These are phyloP conservation scores for Syngnathus floridae DNA, from an alignment of 2,113 vertebrate genomes.

Conservation along the genomic window DNA sequence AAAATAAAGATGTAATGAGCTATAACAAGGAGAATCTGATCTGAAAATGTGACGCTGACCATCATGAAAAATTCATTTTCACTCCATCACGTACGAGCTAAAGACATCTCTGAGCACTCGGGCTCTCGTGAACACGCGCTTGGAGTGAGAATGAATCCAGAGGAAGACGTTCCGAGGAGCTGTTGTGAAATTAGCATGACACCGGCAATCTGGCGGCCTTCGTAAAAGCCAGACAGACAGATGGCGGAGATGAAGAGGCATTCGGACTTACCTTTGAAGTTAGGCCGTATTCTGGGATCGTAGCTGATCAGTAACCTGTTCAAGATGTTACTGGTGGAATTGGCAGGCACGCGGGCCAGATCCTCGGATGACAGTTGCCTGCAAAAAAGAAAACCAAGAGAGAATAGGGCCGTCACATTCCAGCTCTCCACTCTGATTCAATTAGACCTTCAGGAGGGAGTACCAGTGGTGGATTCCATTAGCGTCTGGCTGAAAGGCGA, in stretches of 20 bases:
- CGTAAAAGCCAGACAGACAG: slow-evolving; percentile 29
- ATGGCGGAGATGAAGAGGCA: slow-evolving; percentile 25
- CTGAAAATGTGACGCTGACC: neutral
- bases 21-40: neutral
- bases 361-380: slow-evolving; percentile 92
- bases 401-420: slow-evolving; percentile 46
- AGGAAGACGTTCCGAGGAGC: neutral
- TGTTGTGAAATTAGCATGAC: slow-evolving; percentile 36
- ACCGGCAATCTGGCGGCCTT: slow-evolving; percentile 20
- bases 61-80: neutral
- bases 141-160: slow-evolving; percentile 13
- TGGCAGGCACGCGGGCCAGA: slow-evolving; percentile 86
- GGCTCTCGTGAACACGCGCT: neutral
- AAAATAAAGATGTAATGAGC: neutral
- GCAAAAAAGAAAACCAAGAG: slow-evolving; percentile 41
- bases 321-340: slow-evolving; percentile 95
- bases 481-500: slow-evolving; percentile 33
- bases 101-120: neutral
- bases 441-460: slow-evolving; percentile 19
- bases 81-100: neutral
- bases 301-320: slow-evolving; percentile 90
- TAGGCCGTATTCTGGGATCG: slow-evolving; percentile 94
- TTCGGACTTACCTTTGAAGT: slow-evolving; percentile 88
- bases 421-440: slow-evolving; percentile 46
- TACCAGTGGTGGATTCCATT: slow-evolving; percentile 30